Base-by-base conservation (phyloP, 2,113 vertebrate species). In the Nothobranchius kuhntae region DNA sequence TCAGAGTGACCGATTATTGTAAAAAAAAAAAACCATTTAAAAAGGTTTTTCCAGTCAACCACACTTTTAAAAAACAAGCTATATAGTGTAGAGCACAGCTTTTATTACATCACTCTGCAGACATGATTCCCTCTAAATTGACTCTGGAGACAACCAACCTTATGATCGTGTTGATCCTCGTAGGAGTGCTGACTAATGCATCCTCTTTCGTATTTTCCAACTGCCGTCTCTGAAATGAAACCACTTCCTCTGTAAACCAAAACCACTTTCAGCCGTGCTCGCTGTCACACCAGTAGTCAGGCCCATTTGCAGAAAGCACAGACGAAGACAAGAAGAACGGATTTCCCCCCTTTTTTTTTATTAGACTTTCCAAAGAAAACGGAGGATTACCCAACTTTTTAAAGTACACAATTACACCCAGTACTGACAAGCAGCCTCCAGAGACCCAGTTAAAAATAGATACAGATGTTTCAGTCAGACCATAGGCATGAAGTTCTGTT, bases 211-310 rank as follows among this genome's bases (percentile, higher is more conserved):
- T 30, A 30, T 30, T 30, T 30, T 30, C 30, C 30, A 30, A 30
- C 30, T 30, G 21, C 15, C 47, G 7, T 6, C 14, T 44, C 47
- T 36, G 47, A 38, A 3, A 47, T 38, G 9, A 71, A 82, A 58
- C 55, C 74, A 61, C 68, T 80, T 87, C 70, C 81, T 83, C 10
- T 77, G 9, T 10, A 62, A 71, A 73, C 47, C 38, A 11, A 38
- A 62, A 11, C 45, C 5, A 47, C n/a, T 50, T 21, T 53, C 8
- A 11, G 14, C 12, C 47, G 9, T n/a, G 61, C 9, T 68, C 36
- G 6, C 15, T 48, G 13, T 17, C 13, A 30, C 45, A 58, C 66
- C 45, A 11, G n/a, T 13, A 11, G 38, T 60, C 4, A 0, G 55
- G 17, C 38, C 66, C 40, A 48, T 62, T 24, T 14, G 38, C 9